phyloP scores from a whole-genome alignment of 2,113 vertebrate species.

The Blennius ocellaris region DNA sequence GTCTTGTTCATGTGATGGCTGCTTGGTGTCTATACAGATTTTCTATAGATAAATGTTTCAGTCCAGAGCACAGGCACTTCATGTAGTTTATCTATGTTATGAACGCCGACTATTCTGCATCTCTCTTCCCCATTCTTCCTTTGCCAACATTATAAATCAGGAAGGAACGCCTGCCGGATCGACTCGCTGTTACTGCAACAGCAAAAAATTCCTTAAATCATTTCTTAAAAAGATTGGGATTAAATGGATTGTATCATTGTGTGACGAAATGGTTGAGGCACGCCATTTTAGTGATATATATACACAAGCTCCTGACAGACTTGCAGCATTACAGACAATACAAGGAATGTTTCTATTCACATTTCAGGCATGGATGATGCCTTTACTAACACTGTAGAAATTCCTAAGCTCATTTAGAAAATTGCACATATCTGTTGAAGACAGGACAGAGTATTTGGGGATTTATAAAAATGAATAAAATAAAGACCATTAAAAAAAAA shows the following conservation, averaged over 20 bases:
- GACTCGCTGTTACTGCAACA: constrained; percentile 73
- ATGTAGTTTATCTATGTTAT: constrained; percentile 81
- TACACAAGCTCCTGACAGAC: constrained; percentile 68
- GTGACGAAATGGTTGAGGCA: constrained; percentile 80
- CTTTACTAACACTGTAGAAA: constrained; percentile 41
- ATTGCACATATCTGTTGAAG: constrained; percentile 27
- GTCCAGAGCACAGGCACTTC: constrained; percentile 73
- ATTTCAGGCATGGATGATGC: constrained; percentile 69
- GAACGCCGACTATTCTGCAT: constrained; percentile 81
- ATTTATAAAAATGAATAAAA: constrained; percentile 22
- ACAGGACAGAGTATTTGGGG: constrained; percentile 18
- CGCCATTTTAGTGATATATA: constrained; percentile 82
- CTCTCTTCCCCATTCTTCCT: constrained; percentile 76
- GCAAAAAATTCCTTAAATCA: constrained; percentile 81
- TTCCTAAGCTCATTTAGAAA: constrained; percentile 21
- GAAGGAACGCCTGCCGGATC: constrained; percentile 65
- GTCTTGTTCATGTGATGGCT: constrained; percentile 64
- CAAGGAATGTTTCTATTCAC: constrained; percentile 76
- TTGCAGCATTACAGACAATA: constrained; percentile 66
- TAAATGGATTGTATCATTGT: constrained; percentile 86
- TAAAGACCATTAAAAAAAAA: not conserved
- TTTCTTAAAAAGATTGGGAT: constrained; percentile 84
- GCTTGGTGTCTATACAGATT: constrained; percentile 71
- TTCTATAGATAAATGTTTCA: constrained; percentile 81
- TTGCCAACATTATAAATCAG: constrained; percentile 84